Evolutionary conservation across 2,888 invertebrate species (phyloP).

Genomic region (Leucozona laternaria): DNA sequence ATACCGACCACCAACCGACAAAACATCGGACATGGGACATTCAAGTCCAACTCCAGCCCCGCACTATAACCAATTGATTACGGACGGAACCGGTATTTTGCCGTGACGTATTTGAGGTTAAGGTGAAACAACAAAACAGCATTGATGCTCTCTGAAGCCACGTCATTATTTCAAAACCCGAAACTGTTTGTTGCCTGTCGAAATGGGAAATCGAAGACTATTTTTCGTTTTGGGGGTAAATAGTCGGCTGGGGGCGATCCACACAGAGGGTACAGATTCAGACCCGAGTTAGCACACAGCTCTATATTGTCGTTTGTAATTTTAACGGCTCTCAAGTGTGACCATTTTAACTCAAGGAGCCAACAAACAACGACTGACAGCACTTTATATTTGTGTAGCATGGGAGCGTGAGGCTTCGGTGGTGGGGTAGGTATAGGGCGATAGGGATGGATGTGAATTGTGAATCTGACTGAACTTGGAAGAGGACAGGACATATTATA

Average conservation of each 20-base stretch:
- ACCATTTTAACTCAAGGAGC: slow-evolving; percentile 61
- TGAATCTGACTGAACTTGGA: slow-evolving; percentile 16
- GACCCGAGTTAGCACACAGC: slow-evolving; percentile 25
- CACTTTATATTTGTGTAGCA: slow-evolving; percentile 67
- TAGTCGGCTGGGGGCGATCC: slow-evolving; percentile 20
- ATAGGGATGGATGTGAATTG: slow-evolving; percentile 3
- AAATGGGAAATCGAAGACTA: slow-evolving; percentile 72
- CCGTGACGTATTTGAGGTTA: slow-evolving; percentile 70
- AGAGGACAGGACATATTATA: slow-evolving; percentile 21
- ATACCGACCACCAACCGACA: not conserved
- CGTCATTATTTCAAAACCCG: slow-evolving; percentile 73
- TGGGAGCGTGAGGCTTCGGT: not conserved
- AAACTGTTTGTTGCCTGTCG: slow-evolving; percentile 73
- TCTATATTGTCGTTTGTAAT: slow-evolving; percentile 73
- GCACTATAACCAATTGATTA: slow-evolving; percentile 6
- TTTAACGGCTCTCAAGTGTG: slow-evolving; percentile 73
- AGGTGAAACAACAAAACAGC: slow-evolving; percentile 71
- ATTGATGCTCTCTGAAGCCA: slow-evolving; percentile 55
- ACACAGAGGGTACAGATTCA: not conserved
- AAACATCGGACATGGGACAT: not conserved
- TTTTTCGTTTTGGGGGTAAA: slow-evolving; percentile 60
- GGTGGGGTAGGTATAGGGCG: not conserved
- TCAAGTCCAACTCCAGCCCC: not conserved
- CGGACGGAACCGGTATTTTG: slow-evolving; percentile 40
- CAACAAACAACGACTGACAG: slow-evolving; percentile 63